phyloP scores from a whole-genome alignment of 2,113 vertebrate species.

The Chelonoidis abingdonii region DNA sequence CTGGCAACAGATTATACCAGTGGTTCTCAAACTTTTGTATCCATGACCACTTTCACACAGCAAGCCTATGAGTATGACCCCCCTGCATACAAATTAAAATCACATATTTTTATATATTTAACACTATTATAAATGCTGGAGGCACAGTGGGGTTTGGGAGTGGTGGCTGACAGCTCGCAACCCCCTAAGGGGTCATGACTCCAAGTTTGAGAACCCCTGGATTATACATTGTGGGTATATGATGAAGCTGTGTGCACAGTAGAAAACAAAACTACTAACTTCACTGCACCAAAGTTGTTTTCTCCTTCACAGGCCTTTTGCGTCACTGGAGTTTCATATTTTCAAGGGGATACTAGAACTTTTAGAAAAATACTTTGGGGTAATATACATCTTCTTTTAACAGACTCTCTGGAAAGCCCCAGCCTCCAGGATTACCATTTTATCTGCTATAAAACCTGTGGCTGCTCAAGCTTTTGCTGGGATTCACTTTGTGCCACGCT shows the following conservation, averaged over 20 bases:
- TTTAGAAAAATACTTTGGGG: background rate
- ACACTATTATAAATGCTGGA: too few relatives aligned
- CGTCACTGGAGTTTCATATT: background rate
- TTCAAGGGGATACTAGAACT: background rate
- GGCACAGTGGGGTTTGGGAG: too few relatives aligned
- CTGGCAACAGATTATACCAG: background rate
- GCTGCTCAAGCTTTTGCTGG: background rate
- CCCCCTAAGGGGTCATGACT: too few relatives aligned
- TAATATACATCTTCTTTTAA: background rate
- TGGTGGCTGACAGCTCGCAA: too few relatives aligned
- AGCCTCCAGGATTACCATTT: background rate
- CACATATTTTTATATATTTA: too few relatives aligned
- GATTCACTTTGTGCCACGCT: background rate
- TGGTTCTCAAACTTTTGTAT: too few relatives aligned
- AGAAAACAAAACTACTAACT: conserved; percentile 32
- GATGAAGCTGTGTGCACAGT: conserved; percentile 7
- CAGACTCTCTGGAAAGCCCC: background rate
- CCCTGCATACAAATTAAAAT: too few relatives aligned
- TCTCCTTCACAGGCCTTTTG: background rate
- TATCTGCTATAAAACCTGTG: background rate
- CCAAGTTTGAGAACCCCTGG: background rate
- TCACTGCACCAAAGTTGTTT: background rate
- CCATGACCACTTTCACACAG: too few relatives aligned
- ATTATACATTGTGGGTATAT: background rate
- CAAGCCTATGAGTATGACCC: background rate